Percentiles rank a stretch among this genome's conserved stretches.
phyloP scores from a whole-genome alignment of 2,113 vertebrate species.

The Podarcis raffonei region DNA sequence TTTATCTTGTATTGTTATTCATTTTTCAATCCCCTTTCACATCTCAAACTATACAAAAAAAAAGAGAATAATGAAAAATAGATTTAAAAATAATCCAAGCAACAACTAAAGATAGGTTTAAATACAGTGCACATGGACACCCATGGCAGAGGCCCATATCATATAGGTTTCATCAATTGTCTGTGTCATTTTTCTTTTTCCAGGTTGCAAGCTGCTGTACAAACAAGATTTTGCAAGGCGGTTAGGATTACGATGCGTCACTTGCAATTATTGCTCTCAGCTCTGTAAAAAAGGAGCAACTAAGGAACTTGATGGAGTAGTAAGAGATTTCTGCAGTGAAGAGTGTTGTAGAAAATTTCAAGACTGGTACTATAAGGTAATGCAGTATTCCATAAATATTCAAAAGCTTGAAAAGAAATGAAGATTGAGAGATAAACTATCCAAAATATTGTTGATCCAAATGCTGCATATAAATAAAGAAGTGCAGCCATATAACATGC shows the following conservation, averaged over 20 bases:
- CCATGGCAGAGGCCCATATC: too few relatives aligned
- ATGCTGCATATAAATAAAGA: not conserved
- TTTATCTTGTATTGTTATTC: too few relatives aligned
- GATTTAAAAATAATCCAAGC: too few relatives aligned
- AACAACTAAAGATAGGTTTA: too few relatives aligned
- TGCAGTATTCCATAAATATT: conserved; percentile 62
- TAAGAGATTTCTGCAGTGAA: conserved; percentile 96
- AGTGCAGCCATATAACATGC: not conserved
- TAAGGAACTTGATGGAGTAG: conserved; percentile 88
- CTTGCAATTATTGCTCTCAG: conserved; percentile 97
- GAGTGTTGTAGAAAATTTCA: conserved; percentile 93
- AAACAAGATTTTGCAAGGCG: conserved; percentile 97
- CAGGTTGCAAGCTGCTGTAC: conserved; percentile 96
- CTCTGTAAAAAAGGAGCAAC: conserved; percentile 93
- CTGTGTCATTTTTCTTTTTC: conserved; percentile 67
- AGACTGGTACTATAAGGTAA: conserved; percentile 98
- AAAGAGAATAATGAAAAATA: too few relatives aligned
- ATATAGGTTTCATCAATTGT: not conserved
- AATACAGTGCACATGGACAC: too few relatives aligned
- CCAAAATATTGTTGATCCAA: conserved; percentile 1
- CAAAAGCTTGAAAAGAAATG: conserved; percentile 51
- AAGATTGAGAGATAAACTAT: conserved; percentile 58
- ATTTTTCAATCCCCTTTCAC: too few relatives aligned
- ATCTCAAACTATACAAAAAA: too few relatives aligned
- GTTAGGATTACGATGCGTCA: conserved; percentile 96